Percentiles rank a stretch among this genome's conserved stretches.
These are phyloP conservation scores for Lemur catta DNA, from an alignment of 2,797 vertebrate species.

Conservation along the genomic window DNA sequence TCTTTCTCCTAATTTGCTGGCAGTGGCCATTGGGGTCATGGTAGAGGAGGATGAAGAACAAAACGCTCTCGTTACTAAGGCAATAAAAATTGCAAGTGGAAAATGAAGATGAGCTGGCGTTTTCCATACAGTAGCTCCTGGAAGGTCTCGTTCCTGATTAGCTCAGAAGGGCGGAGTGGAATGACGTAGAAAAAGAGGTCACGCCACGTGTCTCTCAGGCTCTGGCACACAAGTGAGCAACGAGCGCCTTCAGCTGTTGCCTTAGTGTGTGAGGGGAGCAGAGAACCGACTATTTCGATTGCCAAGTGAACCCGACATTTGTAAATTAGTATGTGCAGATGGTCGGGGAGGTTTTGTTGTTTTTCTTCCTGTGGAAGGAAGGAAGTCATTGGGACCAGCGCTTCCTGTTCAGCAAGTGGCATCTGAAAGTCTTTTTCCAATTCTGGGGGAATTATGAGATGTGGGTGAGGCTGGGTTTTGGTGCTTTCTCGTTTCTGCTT, in stretches of 20 bases:
- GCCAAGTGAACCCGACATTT: conserved; percentile 43
- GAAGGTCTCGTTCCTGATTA: conserved; percentile 71
- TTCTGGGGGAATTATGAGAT: background rate
- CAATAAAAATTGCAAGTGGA: conserved; percentile 48
- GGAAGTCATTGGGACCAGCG: background rate
- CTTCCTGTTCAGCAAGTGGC: background rate
- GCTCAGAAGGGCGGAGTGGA: background rate
- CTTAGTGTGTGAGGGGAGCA: background rate
- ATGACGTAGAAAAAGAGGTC: background rate
- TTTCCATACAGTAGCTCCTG: conserved; percentile 68
- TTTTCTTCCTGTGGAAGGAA: background rate
- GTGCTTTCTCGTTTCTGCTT: background rate
- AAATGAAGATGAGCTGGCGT: conserved; percentile 52
- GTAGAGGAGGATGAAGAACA: background rate
- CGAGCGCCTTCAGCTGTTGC: background rate
- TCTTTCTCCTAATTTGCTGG: conserved; percentile 53
- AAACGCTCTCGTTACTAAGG: conserved; percentile 67
- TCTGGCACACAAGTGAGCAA: background rate
- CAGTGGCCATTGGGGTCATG: conserved; percentile 40
- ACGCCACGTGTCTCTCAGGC: fast-evolving
- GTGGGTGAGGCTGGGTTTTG: background rate
- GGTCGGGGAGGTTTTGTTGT: background rate
- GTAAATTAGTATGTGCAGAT: background rate
- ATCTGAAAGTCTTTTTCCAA: background rate
- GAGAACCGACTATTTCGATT: background rate